These are phyloP conservation scores for Malthinus flaveolus DNA, from an alignment of 2,888 invertebrate species.

Conservation along the genomic window DNA sequence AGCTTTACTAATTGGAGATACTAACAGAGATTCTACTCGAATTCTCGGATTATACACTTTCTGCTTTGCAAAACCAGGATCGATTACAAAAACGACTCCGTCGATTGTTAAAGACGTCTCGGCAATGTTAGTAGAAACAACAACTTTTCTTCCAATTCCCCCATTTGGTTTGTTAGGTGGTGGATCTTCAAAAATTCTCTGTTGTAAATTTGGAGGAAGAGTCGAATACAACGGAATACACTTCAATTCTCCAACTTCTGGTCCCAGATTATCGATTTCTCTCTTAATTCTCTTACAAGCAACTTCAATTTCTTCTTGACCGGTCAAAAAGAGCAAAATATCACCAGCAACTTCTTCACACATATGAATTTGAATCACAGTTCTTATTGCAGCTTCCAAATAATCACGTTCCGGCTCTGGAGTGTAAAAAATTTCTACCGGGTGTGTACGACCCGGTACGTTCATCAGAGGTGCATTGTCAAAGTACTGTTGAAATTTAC, in stretches of 20 bases:
- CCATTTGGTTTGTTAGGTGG: constrained; percentile 85
- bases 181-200: constrained; percentile 95
- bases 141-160: constrained; percentile 78
- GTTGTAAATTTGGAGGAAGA: constrained; percentile 94
- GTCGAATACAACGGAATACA: constrained; percentile 99
- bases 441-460: constrained; percentile 95
- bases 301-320: constrained; percentile 96
- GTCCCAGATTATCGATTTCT: constrained; percentile 91
- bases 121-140: constrained; percentile 98
- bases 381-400: constrained; percentile 96
- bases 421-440: constrained; percentile 98
- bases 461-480: constrained; percentile 98
- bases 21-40: constrained; percentile 94
- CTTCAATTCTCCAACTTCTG: constrained; percentile 95
- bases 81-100: constrained; percentile 99
- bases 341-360: constrained; percentile 93
- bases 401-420: constrained; percentile 98
- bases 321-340: constrained; percentile 77
- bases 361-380: constrained; percentile 94
- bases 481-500: constrained; percentile 99
- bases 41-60: constrained; percentile 76
- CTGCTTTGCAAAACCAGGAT: constrained; percentile 99
- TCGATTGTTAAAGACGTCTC: constrained; percentile 99
- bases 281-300: constrained; percentile 97
- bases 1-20: constrained; percentile 98